A percentile compares a stretch with the other conserved stretches of the same genome.
Conservation (phyloP, 2,888 invertebrate species). For the Dicyrtomina minuta region DNA sequence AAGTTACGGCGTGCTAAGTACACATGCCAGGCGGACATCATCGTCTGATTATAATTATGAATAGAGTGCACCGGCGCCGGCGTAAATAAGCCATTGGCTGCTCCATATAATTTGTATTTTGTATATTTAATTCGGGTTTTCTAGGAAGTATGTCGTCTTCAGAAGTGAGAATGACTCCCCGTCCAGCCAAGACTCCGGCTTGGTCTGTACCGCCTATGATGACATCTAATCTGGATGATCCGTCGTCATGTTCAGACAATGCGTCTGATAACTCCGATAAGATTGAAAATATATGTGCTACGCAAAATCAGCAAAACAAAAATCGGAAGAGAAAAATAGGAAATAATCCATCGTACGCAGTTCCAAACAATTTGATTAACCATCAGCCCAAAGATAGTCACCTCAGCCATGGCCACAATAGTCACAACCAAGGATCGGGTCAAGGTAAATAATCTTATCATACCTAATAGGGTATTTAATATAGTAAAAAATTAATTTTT, state of each 20-base stretch:
- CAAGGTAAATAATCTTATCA: constrained; percentile 26
- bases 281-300: constrained; percentile 45
- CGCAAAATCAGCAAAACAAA: constrained; percentile 36
- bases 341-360: constrained; percentile 34
- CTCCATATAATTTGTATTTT: too few species aligned
- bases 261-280: constrained; percentile 54
- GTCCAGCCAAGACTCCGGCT: constrained; percentile 72
- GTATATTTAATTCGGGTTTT: too few species aligned
- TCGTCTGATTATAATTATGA: too few species aligned
- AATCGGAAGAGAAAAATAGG: constrained; percentile 51
- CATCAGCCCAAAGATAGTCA: constrained; percentile 32
- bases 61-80: too few species aligned
- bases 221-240: constrained; percentile 49
- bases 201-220: constrained; percentile 59
- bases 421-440: constrained; percentile 23
- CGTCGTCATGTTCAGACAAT: constrained; percentile 54
- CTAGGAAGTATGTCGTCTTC: constrained; percentile 52
- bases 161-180: constrained; percentile 51
- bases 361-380: constrained; percentile 28
- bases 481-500: too few species aligned
- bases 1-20: too few species aligned
- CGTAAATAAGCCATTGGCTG: too few species aligned
- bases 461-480: too few species aligned
- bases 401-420: constrained; percentile 28
- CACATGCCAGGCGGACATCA: too few species aligned